These are phyloP conservation scores for Lepeophtheirus salmonis DNA, from an alignment of 1,140 invertebrate genomes.

Conservation along the genomic window DNA sequence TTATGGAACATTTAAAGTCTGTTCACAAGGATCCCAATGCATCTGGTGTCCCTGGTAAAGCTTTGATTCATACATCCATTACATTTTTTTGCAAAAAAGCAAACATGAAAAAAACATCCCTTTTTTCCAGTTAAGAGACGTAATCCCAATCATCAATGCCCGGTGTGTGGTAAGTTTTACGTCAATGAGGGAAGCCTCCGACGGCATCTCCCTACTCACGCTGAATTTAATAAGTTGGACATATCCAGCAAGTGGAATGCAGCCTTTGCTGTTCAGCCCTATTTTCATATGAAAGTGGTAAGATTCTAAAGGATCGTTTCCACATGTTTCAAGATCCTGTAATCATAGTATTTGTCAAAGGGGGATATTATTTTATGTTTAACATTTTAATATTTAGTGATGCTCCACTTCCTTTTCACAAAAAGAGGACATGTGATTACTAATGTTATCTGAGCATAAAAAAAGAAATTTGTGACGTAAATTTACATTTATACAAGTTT, in stretches of 20 bases:
- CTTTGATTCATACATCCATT: background rate
- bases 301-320: too few species aligned
- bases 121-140: constrained; percentile 55
- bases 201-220: constrained; percentile 76
- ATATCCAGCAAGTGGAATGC: constrained; percentile 73
- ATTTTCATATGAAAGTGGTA: constrained; percentile 81
- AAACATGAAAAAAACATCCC: background rate
- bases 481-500: too few species aligned
- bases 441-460: too few species aligned
- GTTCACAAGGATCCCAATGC: constrained; percentile 78
- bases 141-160: constrained; percentile 78
- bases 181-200: constrained; percentile 78
- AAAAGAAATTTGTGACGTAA: too few species aligned
- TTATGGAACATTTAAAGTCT: constrained; percentile 88
- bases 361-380: too few species aligned
- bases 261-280: constrained; percentile 82
- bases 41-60: constrained; percentile 59
- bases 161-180: constrained; percentile 81
- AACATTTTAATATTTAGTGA: too few species aligned
- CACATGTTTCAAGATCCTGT: too few species aligned
- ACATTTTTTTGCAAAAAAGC: too few species aligned
- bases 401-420: too few species aligned
- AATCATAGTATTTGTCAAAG: too few species aligned
- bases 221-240: constrained; percentile 68
- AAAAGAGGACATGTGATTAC: too few species aligned